phyloP scores from a whole-genome alignment of 2,888 invertebrate genomes.

The Steinernema carpocapsae region DNA sequence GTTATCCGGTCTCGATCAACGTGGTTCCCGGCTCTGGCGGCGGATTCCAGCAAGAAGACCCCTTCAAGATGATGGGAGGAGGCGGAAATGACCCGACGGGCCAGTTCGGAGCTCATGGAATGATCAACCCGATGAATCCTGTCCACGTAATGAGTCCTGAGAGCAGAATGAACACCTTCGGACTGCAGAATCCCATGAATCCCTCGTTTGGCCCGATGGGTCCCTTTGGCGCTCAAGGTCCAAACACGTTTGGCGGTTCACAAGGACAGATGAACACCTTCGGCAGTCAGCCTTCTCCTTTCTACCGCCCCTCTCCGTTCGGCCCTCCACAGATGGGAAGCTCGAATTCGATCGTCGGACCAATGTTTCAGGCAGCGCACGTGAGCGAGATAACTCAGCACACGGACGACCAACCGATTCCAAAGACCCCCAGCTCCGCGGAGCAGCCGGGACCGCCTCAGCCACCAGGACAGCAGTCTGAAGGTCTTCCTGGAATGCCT shows the following conservation, averaged over 20 bases:
- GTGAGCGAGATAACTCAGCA: neutral
- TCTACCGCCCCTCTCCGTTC: neutral
- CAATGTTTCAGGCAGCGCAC: neutral
- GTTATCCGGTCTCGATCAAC: slow-evolving; percentile 16
- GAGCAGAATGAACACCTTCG: neutral
- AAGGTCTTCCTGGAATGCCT: neutral
- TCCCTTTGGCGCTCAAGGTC: neutral
- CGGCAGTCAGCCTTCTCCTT: neutral
- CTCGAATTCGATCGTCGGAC: neutral
- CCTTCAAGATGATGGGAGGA: neutral
- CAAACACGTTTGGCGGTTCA: neutral
- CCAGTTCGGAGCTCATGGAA: neutral
- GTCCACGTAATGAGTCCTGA: neutral
- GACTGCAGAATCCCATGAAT: neutral
- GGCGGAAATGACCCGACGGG: neutral
- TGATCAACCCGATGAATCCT: slow-evolving; percentile 1
- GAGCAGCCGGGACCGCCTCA: neutral
- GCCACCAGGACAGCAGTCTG: neutral
- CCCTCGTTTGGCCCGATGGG: neutral
- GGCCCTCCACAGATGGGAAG: neutral
- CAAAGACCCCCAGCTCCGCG: neutral
- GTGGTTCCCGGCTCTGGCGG: slow-evolving; percentile 19
- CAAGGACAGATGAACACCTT: neutral
- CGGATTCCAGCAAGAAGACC: slow-evolving; percentile 21
- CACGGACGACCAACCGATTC: neutral